Evolutionary conservation across 2,797 vertebrate genomes (phyloP).

Genomic region (Potorous gilbertii): DNA sequence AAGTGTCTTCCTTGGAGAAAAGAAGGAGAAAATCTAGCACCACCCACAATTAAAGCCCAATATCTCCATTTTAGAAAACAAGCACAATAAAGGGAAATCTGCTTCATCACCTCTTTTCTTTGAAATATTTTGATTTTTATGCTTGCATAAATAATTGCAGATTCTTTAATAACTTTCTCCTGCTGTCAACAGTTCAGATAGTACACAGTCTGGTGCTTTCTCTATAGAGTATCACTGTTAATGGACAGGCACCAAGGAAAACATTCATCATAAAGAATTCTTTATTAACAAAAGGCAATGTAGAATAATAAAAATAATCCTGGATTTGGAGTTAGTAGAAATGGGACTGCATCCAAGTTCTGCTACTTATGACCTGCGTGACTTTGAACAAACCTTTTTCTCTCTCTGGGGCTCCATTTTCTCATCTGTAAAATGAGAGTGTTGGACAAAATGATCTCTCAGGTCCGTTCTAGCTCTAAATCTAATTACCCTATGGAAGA

Average conservation of each 20-base stretch:
- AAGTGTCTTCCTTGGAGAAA: neutral
- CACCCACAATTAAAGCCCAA: neutral
- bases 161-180: neutral
- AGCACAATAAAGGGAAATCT: neutral
- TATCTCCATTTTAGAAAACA: neutral
- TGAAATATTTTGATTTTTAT: conserved; percentile 18
- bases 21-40: neutral
- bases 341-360: neutral
- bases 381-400: neutral
- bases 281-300: neutral
- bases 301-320: neutral
- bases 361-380: neutral
- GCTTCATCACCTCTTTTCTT: neutral
- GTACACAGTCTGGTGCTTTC: conserved; percentile 12
- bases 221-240: neutral
- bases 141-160: neutral
- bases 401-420: neutral
- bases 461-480: neutral
- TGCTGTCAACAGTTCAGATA: neutral
- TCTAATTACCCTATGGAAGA: neutral
- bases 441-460: too few relatives aligned
- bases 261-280: neutral
- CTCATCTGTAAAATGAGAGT: neutral
- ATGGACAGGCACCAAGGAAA: neutral
- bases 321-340: neutral